A percentile compares a stretch with the other conserved stretches of the same genome.
Evolutionary conservation across 2,888 invertebrate species (phyloP).

Genomic region (Thera britannica): DNA sequence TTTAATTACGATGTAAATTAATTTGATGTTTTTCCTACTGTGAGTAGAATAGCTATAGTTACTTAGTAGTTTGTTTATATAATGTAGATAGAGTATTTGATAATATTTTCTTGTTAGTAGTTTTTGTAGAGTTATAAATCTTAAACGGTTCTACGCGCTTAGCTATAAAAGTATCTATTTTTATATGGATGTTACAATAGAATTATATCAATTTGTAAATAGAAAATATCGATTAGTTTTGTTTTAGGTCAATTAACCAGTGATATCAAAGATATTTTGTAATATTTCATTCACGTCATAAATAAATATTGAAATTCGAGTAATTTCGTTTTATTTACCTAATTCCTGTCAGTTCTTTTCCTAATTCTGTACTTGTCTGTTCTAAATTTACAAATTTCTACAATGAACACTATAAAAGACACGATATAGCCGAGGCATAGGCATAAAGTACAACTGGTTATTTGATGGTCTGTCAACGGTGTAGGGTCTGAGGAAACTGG

Average conservation of each 20-base stretch:
- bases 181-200: slow-evolving; percentile 56
- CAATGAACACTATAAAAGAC: slow-evolving; percentile 54
- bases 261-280: slow-evolving; percentile 47
- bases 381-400: slow-evolving; percentile 55
- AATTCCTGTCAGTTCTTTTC: slow-evolving; percentile 37
- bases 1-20: not conserved
- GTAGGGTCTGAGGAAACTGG: slow-evolving; percentile 55
- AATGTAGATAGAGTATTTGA: not conserved
- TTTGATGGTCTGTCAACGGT: slow-evolving; percentile 60
- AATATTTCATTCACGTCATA: slow-evolving; percentile 45
- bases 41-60: not conserved
- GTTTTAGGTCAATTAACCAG: slow-evolving; percentile 56
- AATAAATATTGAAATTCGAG: slow-evolving; percentile 43
- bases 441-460: slow-evolving; percentile 62
- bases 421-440: slow-evolving; percentile 57
- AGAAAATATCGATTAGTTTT: slow-evolving; percentile 9
- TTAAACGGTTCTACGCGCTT: slow-evolving; percentile 1
- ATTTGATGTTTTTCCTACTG: not conserved
- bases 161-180: slow-evolving; percentile 56
- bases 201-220: slow-evolving; percentile 10
- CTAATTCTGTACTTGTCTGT: slow-evolving; percentile 40
- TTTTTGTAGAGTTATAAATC: slow-evolving; percentile 9
- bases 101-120: not conserved
- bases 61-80: not conserved
- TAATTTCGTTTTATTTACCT: slow-evolving; percentile 34